Evolutionary conservation across 64 coral and sea anemone genomes (phyloP), one percentile per base, ranked within the genome.

Genomic region (Montipora foliosa): DNA sequence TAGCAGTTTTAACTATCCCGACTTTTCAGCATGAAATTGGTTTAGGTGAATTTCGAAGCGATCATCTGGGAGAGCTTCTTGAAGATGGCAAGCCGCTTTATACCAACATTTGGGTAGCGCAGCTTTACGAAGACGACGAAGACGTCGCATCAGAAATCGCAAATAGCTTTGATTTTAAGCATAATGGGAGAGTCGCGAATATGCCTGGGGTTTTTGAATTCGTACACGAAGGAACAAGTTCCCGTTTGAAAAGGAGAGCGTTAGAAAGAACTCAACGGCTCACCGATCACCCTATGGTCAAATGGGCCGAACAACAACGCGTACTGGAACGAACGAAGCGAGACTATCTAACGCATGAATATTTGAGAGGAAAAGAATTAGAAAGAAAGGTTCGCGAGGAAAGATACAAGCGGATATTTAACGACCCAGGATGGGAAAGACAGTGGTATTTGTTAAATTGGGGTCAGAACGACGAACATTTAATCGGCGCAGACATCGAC

Each of bases 401-500:
- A 71, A 58, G 92, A 20, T 88, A 94, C 58, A 96, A 91, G 73
- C 78, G 95, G 12, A 94, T 76, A 67, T 96, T 91, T 16, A 90
- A 67, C 25, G 95, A 96, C 62, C 95, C 92, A 1, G 75, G 77
- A 58, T 96, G 91, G 73, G 49, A 74, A 2, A 79, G 88, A 22
- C 96, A 98, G 79, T 98, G 96, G 96, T 98, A 98, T 70, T 69
- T 98, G 13, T 20, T 74, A 44, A 97, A 95, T 59, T 87, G 82
- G 52, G 96, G 96, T 6, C 93, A 98, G 69, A 81, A 49, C 69
- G 84, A 87, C 15, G 76, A 78, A 62, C 89, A 82, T 14, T 75
- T 94, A n/a, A 59, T 85, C 61, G 82, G 83, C 1, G 89, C 89
- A 13, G 95, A 96, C 50, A 96, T 96, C 66, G 92, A 82, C 14